Conservation (phyloP, 2,888 invertebrate species). For the Polia nebulosa region DNA sequence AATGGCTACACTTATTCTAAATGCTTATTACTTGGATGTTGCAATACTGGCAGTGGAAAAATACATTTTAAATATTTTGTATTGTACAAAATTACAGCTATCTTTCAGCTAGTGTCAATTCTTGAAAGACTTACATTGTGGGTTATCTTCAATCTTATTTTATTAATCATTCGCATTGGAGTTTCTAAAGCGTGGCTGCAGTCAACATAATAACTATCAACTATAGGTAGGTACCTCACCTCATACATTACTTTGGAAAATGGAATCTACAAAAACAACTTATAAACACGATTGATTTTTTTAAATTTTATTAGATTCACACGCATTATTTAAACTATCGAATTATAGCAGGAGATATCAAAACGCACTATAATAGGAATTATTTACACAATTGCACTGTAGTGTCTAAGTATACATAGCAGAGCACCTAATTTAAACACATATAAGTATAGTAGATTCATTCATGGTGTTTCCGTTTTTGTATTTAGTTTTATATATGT, state of each 20-base stretch:
- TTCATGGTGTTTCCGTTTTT: conserved; percentile 45
- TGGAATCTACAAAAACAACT: conserved; percentile 65
- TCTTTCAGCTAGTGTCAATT: conserved; percentile 66
- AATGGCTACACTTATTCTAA: conserved; percentile 73
- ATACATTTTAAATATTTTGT: conserved; percentile 81
- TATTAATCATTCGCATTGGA: conserved; percentile 19
- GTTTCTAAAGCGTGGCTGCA: conserved; percentile 38
- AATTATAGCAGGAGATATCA: conserved; percentile 62
- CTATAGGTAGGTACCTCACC: conserved; percentile 43
- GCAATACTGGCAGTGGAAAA: conserved; percentile 91
- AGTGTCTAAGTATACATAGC: conserved; percentile 78
- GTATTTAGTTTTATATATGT: conserved; percentile 14
- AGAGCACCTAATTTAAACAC: conserved; percentile 78
- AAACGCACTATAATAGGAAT: conserved; percentile 60
- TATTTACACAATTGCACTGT: conserved; percentile 83
- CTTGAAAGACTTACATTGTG: conserved; percentile 28
- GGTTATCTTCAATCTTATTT: conserved; percentile 16
- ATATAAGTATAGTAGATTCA: conserved; percentile 46
- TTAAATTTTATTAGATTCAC: conserved; percentile 62
- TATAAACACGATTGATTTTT: conserved; percentile 70
- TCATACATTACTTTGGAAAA: conserved; percentile 58
- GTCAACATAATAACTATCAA: conserved; percentile 42
- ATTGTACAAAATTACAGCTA: conserved; percentile 76
- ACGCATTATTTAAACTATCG: conserved; percentile 64
- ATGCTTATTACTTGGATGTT: conserved; percentile 83